Evolutionary conservation across 2,888 invertebrate genomes (phyloP).

Genomic region (Hofmannophila pseudospretella): DNA sequence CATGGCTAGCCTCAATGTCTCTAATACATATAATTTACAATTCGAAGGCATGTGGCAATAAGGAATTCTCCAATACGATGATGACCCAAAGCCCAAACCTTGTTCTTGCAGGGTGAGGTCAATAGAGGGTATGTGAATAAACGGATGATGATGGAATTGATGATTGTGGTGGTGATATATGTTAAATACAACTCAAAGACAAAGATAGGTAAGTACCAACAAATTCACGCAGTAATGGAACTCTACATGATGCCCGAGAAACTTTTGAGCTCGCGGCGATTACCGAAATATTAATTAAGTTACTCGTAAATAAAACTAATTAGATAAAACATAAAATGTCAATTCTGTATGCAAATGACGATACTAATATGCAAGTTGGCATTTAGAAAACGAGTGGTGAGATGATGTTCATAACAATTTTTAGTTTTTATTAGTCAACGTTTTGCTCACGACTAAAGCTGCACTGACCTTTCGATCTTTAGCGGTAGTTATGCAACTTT

Average conservation of each 20-base stretch:
- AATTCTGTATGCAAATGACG: conserved; percentile 6
- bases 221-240: too few species aligned
- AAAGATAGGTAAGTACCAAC: too few species aligned
- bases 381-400: conserved; percentile 4
- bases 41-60: too few species aligned
- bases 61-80: too few species aligned
- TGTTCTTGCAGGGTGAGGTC: too few species aligned
- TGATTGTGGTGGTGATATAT: too few species aligned
- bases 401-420: conserved; percentile 1
- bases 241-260: background rate
- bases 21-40: too few species aligned
- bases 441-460: conserved; percentile 21
- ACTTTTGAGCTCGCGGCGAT: background rate
- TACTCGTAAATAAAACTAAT: background rate
- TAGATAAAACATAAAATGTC: conserved; percentile 3
- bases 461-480: conserved; percentile 54
- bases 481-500: conserved; percentile 54
- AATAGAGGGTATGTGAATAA: too few species aligned
- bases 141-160: too few species aligned
- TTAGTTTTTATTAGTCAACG: conserved; percentile 5
- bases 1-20: too few species aligned
- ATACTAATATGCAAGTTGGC: conserved; percentile 4
- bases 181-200: too few species aligned
- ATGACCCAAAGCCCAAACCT: too few species aligned
- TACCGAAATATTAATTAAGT: background rate